These are phyloP conservation scores for Amblyornis subalaris DNA, from an alignment of 2,113 vertebrate species.

Conservation along the genomic window DNA sequence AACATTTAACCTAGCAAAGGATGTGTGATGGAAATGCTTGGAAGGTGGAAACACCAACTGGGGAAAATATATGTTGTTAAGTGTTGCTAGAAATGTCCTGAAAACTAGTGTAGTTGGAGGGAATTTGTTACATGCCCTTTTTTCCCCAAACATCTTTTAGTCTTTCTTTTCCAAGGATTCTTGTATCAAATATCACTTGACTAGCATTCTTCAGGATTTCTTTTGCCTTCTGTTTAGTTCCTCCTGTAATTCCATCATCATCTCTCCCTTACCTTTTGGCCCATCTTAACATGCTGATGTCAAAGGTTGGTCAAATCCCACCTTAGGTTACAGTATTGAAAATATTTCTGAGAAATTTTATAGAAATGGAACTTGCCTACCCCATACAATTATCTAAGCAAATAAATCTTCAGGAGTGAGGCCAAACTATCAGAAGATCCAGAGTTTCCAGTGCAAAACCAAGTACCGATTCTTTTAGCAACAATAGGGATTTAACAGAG, in stretches of 20 bases:
- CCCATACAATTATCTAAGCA: neutral
- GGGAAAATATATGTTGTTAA: neutral
- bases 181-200: neutral
- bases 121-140: neutral
- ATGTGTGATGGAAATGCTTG: neutral
- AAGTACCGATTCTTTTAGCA: neutral
- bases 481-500: neutral
- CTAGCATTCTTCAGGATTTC: neutral
- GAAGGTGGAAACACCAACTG: neutral
- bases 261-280: neutral
- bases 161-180: neutral
- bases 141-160: neutral
- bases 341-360: neutral
- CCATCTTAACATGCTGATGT: neutral
- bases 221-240: neutral
- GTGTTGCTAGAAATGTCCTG: neutral
- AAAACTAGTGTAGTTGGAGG: neutral
- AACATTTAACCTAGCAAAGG: neutral
- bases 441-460: neutral
- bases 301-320: neutral
- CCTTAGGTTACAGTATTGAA: neutral
- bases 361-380: neutral
- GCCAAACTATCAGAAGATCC: neutral
- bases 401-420: neutral
- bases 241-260: neutral